Conservation (phyloP, 2,113 vertebrate genomes). For the Pachycephala philippinensis region DNA sequence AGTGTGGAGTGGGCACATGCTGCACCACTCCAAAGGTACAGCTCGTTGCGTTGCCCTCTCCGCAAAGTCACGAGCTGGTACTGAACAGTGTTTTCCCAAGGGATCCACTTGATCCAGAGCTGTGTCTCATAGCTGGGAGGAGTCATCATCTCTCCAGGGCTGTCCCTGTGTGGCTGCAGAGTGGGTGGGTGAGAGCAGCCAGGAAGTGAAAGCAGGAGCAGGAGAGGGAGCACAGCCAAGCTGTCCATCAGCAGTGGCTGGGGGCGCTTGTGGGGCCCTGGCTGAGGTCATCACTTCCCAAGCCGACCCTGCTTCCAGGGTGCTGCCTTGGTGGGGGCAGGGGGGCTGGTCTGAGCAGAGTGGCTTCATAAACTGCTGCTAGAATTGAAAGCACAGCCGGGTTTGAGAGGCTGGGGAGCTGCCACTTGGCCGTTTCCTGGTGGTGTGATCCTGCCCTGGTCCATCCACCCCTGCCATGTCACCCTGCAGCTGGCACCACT, state of each 20-base stretch:
- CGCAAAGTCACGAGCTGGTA: background rate
- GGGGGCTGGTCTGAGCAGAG: background rate
- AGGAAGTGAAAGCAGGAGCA: background rate
- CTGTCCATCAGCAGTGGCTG: background rate
- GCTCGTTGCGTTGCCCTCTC: background rate
- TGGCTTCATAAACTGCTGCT: background rate
- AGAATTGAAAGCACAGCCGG: background rate
- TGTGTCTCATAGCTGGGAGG: background rate
- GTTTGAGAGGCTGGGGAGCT: background rate
- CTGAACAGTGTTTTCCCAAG: background rate
- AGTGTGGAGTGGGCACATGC: fast-evolving
- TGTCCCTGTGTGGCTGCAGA: fast-evolving
- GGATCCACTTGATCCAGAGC: background rate
- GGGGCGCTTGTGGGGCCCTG: background rate
- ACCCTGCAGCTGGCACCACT: background rate
- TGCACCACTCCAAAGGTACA: background rate
- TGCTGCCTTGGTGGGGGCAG: background rate
- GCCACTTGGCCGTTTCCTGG: background rate
- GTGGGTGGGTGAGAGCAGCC: background rate
- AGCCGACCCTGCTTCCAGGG: background rate
- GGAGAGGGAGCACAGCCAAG: fast-evolving
- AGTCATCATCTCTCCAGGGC: background rate
- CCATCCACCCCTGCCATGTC: fast-evolving
- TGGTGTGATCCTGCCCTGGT: background rate
- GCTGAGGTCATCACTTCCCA: background rate